Evolutionary conservation across 2,888 invertebrate species (phyloP).

Genomic region (Alviniconcha strummeri): DNA sequence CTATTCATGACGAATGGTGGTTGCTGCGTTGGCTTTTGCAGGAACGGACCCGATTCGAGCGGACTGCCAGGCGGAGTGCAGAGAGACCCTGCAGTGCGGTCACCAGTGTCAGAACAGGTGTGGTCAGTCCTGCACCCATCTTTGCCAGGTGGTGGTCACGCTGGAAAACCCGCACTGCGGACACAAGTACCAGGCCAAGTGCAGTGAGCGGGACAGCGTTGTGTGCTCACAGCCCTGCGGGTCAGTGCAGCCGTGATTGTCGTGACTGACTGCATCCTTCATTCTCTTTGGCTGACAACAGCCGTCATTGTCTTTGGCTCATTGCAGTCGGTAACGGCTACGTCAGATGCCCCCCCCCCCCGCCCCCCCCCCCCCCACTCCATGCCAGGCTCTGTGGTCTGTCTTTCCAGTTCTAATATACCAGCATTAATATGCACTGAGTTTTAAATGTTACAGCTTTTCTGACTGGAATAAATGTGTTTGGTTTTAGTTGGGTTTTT

Average conservation of each 20-base stretch:
- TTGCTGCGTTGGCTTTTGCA: neutral
- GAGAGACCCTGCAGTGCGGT: slow-evolving; percentile 75
- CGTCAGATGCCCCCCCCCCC: too few relatives aligned
- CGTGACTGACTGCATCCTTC: neutral
- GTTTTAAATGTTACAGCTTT: too few relatives aligned
- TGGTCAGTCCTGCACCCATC: slow-evolving; percentile 70
- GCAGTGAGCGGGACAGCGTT: slow-evolving; percentile 60
- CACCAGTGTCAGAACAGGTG: slow-evolving; percentile 68
- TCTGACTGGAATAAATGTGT: too few relatives aligned
- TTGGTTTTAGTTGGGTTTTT: too few relatives aligned
- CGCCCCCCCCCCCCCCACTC: too few relatives aligned
- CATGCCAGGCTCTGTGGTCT: too few relatives aligned
- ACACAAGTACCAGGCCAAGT: slow-evolving; percentile 66
- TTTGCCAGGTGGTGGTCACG: slow-evolving; percentile 66
- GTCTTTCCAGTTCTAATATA: too few relatives aligned
- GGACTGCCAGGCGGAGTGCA: slow-evolving; percentile 70
- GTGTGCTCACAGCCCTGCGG: slow-evolving; percentile 71
- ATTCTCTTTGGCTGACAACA: too few relatives aligned
- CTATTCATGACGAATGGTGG: too few relatives aligned
- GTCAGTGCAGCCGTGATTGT: neutral
- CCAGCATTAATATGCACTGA: too few relatives aligned
- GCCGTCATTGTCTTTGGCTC: too few relatives aligned
- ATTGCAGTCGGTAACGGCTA: too few relatives aligned
- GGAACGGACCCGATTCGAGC: slow-evolving; percentile 64
- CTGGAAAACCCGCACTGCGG: slow-evolving; percentile 62